Percentiles rank a stretch among this genome's conserved stretches.
phyloP scores from a whole-genome alignment of 2,888 invertebrate species.

The Sclerodermus sp. region DNA sequence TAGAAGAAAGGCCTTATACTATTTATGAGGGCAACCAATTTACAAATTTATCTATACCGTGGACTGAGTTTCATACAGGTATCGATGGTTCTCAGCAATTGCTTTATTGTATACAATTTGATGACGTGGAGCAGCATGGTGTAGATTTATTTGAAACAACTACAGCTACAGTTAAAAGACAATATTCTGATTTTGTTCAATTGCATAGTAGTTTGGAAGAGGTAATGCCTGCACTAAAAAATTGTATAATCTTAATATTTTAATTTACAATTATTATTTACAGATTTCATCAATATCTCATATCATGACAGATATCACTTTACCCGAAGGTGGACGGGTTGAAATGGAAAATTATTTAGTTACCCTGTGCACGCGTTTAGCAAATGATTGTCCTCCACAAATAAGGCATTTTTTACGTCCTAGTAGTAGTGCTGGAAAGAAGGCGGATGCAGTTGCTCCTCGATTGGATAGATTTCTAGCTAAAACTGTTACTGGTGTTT shows the following conservation, averaged over 20 bases:
- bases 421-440: conserved; percentile 45
- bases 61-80: conserved; percentile 50
- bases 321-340: conserved; percentile 48
- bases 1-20: conserved; percentile 47
- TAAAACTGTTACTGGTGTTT: conserved; percentile 77
- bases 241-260: neutral
- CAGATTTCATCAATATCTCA: conserved; percentile 36
- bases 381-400: conserved; percentile 43
- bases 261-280: conserved; percentile 3
- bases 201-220: conserved; percentile 47
- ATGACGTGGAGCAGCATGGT: conserved; percentile 50
- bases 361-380: conserved; percentile 42
- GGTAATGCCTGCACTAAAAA: conserved; percentile 17
- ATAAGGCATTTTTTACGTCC: conserved; percentile 50
- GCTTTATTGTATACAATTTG: conserved; percentile 52
- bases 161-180: conserved; percentile 48
- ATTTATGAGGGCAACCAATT: conserved; percentile 47
- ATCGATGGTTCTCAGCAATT: conserved; percentile 50
- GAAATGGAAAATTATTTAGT: conserved; percentile 49
- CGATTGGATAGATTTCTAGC: conserved; percentile 69
- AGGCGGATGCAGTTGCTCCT: conserved; percentile 61
- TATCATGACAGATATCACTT: conserved; percentile 40
- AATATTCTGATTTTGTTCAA: conserved; percentile 47
- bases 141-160: conserved; percentile 49
- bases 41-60: conserved; percentile 46